phyloP scores from a whole-genome alignment of 2,797 vertebrate species.

The Squalus acanthias region DNA sequence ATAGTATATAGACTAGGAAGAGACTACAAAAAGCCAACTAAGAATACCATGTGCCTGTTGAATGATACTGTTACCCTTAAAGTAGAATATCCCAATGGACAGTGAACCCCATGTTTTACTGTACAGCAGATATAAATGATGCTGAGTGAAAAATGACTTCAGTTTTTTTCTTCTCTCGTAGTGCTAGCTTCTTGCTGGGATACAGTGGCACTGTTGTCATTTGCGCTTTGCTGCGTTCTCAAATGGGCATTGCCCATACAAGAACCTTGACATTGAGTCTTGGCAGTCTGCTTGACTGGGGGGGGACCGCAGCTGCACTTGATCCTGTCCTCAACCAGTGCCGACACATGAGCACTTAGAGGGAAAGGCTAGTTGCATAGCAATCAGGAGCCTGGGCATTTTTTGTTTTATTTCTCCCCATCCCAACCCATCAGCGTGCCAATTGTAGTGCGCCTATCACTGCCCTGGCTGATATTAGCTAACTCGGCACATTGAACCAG shows the following conservation, averaged over 20 bases:
- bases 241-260: no score
- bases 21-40: neutral
- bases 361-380: neutral
- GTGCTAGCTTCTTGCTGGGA: neutral
- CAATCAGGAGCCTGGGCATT: neutral
- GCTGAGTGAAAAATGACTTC: neutral
- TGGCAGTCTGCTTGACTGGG: neutral
- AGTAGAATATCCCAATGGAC: neutral
- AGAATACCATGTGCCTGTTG: neutral
- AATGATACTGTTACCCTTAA: neutral
- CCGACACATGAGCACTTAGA: neutral
- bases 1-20: neutral
- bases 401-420: neutral
- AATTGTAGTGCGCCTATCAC: neutral
- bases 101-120: neutral
- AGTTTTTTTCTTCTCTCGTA: neutral
- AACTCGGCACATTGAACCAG: neutral
- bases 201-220: neutral
- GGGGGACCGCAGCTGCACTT: neutral
- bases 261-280: neutral
- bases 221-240: no score
- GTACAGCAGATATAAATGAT: neutral
- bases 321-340: neutral
- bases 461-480: neutral
- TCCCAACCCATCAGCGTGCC: neutral